phyloP scores from a whole-genome alignment of 2,113 vertebrate species.

The Nanger granti region DNA sequence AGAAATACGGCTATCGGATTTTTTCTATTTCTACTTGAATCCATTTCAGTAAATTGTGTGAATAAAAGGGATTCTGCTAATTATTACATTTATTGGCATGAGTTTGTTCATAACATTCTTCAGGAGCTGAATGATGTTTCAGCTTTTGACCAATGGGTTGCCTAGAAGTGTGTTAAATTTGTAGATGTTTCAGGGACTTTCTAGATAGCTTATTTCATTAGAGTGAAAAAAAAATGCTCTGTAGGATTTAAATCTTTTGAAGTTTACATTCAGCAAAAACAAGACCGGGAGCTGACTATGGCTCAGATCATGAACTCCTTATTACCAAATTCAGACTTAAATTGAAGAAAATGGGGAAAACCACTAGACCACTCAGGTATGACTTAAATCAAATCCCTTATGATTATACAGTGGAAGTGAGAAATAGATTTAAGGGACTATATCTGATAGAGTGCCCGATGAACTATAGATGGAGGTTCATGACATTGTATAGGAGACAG shows the following conservation, averaged over 20 bases:
- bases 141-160: background rate
- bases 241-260: background rate
- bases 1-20: background rate
- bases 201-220: background rate
- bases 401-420: no score
- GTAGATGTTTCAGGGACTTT: background rate
- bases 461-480: no score
- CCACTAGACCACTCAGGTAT: no score
- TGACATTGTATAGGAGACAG: no score
- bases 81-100: background rate
- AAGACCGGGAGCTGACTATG: no score
- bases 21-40: background rate
- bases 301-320: no score
- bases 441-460: no score
- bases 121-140: background rate
- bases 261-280: background rate
- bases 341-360: no score
- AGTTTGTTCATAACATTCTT: background rate
- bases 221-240: background rate
- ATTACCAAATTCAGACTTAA: no score
- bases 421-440: no score
- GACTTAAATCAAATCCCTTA: no score
- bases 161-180: background rate
- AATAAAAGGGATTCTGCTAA: background rate
- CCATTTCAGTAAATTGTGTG: background rate